These are phyloP conservation scores for Anarrhichthys ocellatus DNA, from an alignment of 2,113 vertebrate species.

Conservation along the genomic window DNA sequence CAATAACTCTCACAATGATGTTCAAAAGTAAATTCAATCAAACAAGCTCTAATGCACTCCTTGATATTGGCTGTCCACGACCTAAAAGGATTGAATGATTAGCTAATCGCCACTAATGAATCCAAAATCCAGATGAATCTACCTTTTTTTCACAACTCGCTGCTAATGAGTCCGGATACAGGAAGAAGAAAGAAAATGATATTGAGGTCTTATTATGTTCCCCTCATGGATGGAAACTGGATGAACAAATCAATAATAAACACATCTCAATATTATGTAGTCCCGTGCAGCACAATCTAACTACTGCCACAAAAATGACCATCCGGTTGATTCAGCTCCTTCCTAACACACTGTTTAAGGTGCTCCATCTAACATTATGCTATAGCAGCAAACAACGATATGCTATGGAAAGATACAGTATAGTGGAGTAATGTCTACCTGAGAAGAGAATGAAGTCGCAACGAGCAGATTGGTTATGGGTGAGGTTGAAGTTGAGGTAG, in stretches of 20 bases:
- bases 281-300: background rate
- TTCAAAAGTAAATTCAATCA: conserved; percentile 6
- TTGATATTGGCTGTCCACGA: background rate
- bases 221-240: background rate
- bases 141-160: background rate
- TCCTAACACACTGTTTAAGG: background rate
- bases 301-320: background rate
- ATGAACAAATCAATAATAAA: background rate
- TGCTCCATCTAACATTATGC: background rate
- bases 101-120: conserved; percentile 35
- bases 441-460: too few species aligned
- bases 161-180: background rate
- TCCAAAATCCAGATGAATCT: conserved; percentile 21
- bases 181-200: background rate
- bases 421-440: background rate
- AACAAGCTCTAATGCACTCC: conserved; percentile 4
- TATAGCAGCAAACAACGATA: background rate
- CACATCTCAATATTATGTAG: background rate
- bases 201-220: background rate
- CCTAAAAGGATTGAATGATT: background rate
- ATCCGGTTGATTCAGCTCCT: background rate
- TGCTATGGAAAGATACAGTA: too few species aligned
- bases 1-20: background rate
- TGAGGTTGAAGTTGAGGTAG: background rate
- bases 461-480: too few species aligned